Percentiles rank a stretch among this genome's conserved stretches.
Evolutionary conservation across 2,113 vertebrate species (phyloP).

Genomic region (Bos javanicus): DNA sequence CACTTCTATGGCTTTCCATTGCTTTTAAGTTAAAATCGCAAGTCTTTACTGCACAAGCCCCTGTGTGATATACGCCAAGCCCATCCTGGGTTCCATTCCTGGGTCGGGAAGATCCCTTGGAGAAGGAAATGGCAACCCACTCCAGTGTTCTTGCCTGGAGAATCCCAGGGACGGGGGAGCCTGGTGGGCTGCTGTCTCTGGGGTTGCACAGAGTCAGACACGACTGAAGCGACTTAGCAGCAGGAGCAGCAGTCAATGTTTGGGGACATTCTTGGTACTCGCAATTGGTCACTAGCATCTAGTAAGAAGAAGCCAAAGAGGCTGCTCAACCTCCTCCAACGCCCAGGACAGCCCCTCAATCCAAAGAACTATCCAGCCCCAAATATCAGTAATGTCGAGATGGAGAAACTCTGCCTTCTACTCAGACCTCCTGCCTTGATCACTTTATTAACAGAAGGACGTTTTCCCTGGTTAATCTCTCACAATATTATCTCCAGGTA

Average conservation of each 20-base stretch:
- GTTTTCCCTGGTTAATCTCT: not conserved
- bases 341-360: not conserved
- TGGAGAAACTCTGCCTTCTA: not conserved
- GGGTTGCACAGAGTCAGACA: too few relatives aligned
- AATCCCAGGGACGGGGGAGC: too few relatives aligned
- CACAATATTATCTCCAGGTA: not conserved
- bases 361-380: not conserved
- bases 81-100: too few relatives aligned
- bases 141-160: too few relatives aligned
- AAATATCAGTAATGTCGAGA: accelerated
- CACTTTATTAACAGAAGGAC: accelerated
- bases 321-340: accelerated
- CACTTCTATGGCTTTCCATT: not conserved
- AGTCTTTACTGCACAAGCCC: not conserved
- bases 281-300: not conserved
- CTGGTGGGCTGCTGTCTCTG: too few relatives aligned
- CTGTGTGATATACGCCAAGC: too few relatives aligned
- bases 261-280: not conserved
- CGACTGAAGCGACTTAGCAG: too few relatives aligned
- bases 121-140: too few relatives aligned
- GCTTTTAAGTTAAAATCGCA: not conserved
- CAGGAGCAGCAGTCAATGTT: not conserved
- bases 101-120: too few relatives aligned
- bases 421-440: accelerated
- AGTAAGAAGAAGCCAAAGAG: not conserved